Conservation (phyloP, 1,140 invertebrate species). For the Alviniconcha marisindica region DNA sequence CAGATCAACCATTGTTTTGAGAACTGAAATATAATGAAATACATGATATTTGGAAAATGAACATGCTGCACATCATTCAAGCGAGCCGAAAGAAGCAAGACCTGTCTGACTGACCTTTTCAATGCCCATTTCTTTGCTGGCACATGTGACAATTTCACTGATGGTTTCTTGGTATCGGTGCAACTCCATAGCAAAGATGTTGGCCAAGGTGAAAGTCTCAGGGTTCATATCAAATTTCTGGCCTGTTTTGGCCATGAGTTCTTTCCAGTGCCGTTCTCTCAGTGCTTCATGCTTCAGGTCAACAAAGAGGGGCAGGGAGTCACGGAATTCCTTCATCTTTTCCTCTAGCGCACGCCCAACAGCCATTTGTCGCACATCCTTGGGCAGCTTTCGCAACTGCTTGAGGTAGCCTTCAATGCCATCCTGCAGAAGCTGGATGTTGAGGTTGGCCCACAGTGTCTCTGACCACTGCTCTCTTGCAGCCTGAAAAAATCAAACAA, state of each 20-base stretch:
- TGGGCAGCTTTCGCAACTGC: slow-evolving; percentile 83
- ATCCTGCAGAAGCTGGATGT: slow-evolving; percentile 88
- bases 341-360: slow-evolving; percentile 84
- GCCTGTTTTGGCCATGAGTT: slow-evolving; percentile 91
- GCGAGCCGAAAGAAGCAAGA: too few species aligned
- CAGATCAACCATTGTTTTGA: too few species aligned
- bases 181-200: slow-evolving; percentile 94
- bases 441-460: slow-evolving; percentile 90
- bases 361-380: slow-evolving; percentile 78
- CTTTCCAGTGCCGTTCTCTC: slow-evolving; percentile 89
- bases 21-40: too few species aligned
- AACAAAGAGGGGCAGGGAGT: slow-evolving; percentile 90
- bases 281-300: slow-evolving; percentile 94
- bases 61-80: too few species aligned
- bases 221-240: slow-evolving; percentile 89
- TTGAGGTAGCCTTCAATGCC: slow-evolving; percentile 91
- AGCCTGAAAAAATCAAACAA: slow-evolving; percentile 61
- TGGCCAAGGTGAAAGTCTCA: slow-evolving; percentile 90
- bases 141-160: slow-evolving; percentile 89
- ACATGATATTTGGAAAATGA: too few species aligned
- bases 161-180: slow-evolving; percentile 88
- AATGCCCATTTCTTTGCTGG: slow-evolving; percentile 91
- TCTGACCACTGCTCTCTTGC: slow-evolving; percentile 88
- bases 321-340: slow-evolving; percentile 92
- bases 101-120: slow-evolving; percentile 83